phyloP scores from a whole-genome alignment of 2,888 invertebrate genomes.

The Drosophila acutilabella region DNA sequence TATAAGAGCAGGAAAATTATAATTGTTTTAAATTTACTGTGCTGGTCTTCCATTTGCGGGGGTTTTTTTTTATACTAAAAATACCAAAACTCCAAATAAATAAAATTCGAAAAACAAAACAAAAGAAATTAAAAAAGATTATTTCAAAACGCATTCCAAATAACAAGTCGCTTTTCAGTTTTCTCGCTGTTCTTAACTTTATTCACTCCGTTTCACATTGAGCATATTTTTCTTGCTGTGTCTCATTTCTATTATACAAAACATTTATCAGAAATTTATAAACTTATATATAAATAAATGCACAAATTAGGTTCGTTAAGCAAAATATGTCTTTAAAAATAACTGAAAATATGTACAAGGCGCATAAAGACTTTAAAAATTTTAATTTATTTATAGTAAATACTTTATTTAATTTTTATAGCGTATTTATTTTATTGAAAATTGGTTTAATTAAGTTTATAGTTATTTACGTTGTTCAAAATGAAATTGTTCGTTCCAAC shows the following conservation, averaged over 20 bases:
- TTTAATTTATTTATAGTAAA: constrained; percentile 9
- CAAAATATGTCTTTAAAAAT: constrained; percentile 1
- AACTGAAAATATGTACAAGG: constrained; percentile 21
- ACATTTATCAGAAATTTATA: constrained; percentile 17
- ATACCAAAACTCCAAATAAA: constrained; percentile 5
- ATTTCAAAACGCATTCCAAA: constrained; percentile 27
- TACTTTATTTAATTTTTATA: constrained; percentile 25
- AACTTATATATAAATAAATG: constrained; percentile 60
- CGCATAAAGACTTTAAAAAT: constrained; percentile 56
- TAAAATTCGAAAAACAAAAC: neutral
- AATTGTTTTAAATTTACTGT: constrained; percentile 35
- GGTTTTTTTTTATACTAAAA: constrained; percentile 40
- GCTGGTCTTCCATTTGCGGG: constrained; percentile 71
- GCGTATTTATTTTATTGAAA: constrained; percentile 43
- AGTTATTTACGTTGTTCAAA: constrained; percentile 19
- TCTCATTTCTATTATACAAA: constrained; percentile 22
- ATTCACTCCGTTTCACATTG: constrained; percentile 33
- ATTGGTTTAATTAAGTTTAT: constrained; percentile 31
- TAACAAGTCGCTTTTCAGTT: constrained; percentile 63
- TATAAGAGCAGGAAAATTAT: constrained; percentile 18
- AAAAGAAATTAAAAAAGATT: constrained; percentile 3
- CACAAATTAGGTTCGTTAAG: constrained; percentile 55
- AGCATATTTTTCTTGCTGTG: constrained; percentile 31
- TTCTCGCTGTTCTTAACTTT: constrained; percentile 23
- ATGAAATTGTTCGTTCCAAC: neutral